Percentiles rank a stretch among this genome's conserved stretches.
Conservation (phyloP, 2,113 vertebrate genomes). For the Rhinichthys klamathensis region DNA sequence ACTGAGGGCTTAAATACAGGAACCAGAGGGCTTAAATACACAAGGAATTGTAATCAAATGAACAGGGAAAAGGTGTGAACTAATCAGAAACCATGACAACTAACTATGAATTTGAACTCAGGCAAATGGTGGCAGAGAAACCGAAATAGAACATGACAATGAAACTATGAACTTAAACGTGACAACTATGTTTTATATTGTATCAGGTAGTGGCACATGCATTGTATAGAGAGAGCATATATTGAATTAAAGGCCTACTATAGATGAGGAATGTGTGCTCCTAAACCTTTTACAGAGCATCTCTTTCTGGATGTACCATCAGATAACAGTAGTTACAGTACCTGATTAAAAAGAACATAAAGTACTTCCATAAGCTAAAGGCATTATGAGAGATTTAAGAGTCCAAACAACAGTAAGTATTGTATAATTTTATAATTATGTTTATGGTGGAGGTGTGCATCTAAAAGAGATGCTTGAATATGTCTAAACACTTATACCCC, state of each 20-base stretch:
- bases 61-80: too few relatives aligned
- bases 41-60: too few relatives aligned
- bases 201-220: not conserved
- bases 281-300: not conserved
- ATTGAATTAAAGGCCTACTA: not conserved
- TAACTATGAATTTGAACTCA: too few relatives aligned
- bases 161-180: too few relatives aligned
- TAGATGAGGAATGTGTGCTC: not conserved
- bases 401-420: not conserved
- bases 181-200: too few relatives aligned
- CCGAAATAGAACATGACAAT: too few relatives aligned
- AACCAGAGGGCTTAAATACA: too few relatives aligned
- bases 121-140: too few relatives aligned
- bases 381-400: not conserved
- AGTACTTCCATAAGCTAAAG: not conserved
- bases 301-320: not conserved
- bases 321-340: not conserved
- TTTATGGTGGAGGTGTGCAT: not conserved
- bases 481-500: conserved; percentile 33
- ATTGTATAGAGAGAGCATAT: not conserved
- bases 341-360: not conserved
- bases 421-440: not conserved
- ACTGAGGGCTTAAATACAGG: too few relatives aligned
- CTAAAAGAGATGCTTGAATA: conserved; percentile 5
- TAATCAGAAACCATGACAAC: too few relatives aligned